Evolutionary conservation across 64 coral and sea anemone species (phyloP), one percentile per base, ranked within the genome.

Genomic region (Porites lutea): DNA sequence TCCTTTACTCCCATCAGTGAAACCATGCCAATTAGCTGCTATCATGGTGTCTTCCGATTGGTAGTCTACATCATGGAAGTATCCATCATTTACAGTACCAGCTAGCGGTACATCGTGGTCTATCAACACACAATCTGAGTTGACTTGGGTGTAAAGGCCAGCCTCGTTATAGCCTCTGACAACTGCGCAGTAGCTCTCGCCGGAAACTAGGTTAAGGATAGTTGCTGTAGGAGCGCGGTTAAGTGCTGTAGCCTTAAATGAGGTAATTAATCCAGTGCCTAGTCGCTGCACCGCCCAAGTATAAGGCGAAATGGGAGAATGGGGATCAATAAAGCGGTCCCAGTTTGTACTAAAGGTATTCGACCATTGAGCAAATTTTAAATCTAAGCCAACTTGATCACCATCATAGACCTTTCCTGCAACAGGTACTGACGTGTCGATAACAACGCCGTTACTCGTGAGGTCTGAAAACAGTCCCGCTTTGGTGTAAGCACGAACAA

Each of bases 91-190:
- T 20, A 98, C 93, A 5, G 54, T 77, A 3, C 96, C 96, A 60
- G 90, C 89, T 45, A 46, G 89, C 9, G 96, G 96, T 55, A 87
- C 78, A 93, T 98, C 90, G 43, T 93, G 96, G 59, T 98, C 96
- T 81, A 98, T 95, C 11, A 93, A 78, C n/a, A 98, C 86, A 57
- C 96, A 98, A 44, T 98, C 83, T 8, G 96, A 98, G 3, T 53
- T 65, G 11, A 87, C 87, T 61, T 98, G 88, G 21, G 87, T 75
- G 67, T 59, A 79, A 13, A 98, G 82, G 22, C 91, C 91, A 51
- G 97, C 97, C 46, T 93, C 90, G 62, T 98, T 98, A 66, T 96
- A 95, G 59, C 97, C 83, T 88, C 93, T 90, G 52, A 98, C 91
- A 7, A 96, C 82, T 71, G 94, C 97, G 51, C 97, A 98, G 65